phyloP scores from a whole-genome alignment of 2,113 vertebrate species.

The Muntiacus muntjak region DNA sequence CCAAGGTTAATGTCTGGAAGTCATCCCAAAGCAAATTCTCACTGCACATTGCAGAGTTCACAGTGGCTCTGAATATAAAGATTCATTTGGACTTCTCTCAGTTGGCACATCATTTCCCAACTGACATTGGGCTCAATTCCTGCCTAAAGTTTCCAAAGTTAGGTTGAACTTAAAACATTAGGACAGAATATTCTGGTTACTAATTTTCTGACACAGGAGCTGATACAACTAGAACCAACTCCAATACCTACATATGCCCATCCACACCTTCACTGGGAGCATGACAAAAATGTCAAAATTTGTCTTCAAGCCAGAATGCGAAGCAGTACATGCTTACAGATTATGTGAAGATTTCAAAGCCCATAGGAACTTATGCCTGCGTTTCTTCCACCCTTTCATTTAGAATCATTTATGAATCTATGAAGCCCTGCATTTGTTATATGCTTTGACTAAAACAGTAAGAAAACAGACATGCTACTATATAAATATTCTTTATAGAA shows the following conservation, averaged over 20 bases:
- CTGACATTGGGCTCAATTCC: background rate
- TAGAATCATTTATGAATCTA: background rate
- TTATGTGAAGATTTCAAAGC: background rate
- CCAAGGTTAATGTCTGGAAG: slow-evolving; percentile 47
- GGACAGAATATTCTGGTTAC: background rate
- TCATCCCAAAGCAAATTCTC: background rate
- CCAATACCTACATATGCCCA: background rate
- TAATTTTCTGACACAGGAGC: background rate
- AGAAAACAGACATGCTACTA: background rate
- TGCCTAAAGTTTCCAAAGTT: background rate
- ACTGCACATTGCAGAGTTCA: background rate
- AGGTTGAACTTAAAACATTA: background rate
- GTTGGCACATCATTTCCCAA: background rate
- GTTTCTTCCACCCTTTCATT: background rate
- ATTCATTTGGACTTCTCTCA: background rate
- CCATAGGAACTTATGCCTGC: background rate
- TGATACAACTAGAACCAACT: background rate
- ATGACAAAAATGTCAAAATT: background rate
- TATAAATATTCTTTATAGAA: background rate
- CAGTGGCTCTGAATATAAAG: background rate
- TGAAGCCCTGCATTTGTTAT: background rate
- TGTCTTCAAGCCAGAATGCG: background rate
- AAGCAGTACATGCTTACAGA: background rate
- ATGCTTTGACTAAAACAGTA: background rate
- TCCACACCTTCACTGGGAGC: background rate